Percentiles rank a stretch among this genome's conserved stretches.
Evolutionary conservation across 2,888 invertebrate species (phyloP).

Genomic region (Thymelicus lineola): DNA sequence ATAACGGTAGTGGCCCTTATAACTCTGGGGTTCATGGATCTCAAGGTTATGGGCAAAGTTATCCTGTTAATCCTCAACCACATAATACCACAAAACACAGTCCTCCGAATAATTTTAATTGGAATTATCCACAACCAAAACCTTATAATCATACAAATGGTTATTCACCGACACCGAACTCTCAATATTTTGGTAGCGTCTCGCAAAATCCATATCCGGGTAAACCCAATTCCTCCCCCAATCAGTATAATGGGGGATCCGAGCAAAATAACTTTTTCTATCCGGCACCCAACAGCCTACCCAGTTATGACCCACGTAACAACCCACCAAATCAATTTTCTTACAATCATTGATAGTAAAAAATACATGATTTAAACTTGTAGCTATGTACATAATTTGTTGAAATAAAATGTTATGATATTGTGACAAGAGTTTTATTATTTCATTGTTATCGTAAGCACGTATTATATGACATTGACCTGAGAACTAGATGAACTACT

Average conservation of each 20-base stretch:
- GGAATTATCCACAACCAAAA: background rate
- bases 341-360: slow-evolving; percentile 35
- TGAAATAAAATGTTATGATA: too few relatives aligned
- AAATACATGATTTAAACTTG: too few relatives aligned
- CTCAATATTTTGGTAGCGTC: slow-evolving; percentile 1
- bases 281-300: slow-evolving; percentile 44
- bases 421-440: too few relatives aligned
- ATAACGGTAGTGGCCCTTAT: slow-evolving; percentile 14
- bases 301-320: slow-evolving; percentile 51
- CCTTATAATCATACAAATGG: slow-evolving; percentile 34
- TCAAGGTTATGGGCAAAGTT: slow-evolving; percentile 17
- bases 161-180: background rate
- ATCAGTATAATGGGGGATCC: slow-evolving; percentile 15
- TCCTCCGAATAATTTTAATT: background rate
- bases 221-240: background rate
- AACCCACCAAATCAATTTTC: slow-evolving; percentile 52
- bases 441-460: too few relatives aligned
- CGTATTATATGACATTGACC: too few relatives aligned
- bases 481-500: too few relatives aligned
- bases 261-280: slow-evolving; percentile 41
- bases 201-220: background rate
- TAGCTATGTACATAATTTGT: too few relatives aligned
- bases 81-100: background rate
- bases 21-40: slow-evolving; percentile 4
- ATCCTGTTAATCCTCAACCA: background rate